Conservation (phyloP, 2,797 vertebrate species). For the Myotis myotis region DNA sequence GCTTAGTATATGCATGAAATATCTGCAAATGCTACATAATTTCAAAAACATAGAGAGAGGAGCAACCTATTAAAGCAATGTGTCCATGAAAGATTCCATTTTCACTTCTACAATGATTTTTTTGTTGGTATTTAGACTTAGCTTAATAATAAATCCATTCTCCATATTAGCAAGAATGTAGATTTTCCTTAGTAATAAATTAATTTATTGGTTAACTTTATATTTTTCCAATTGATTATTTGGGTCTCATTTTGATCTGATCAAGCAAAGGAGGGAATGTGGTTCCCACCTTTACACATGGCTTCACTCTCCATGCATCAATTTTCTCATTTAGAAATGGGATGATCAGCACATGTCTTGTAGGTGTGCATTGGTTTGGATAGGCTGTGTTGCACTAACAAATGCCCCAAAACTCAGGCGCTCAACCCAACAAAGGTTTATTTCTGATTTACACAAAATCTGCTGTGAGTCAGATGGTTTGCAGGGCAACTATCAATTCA, state of each 20-base stretch:
- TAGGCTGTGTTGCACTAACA: neutral
- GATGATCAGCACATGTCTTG: neutral
- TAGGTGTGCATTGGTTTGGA: neutral
- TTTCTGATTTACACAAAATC: neutral
- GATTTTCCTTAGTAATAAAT: neutral
- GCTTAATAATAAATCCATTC: neutral
- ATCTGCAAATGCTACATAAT: neutral
- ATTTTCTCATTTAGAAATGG: neutral
- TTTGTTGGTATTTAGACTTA: conserved; percentile 22
- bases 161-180: neutral
- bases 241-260: conserved; percentile 5
- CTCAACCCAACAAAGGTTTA: neutral
- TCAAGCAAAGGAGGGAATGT: neutral
- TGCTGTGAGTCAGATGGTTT: neutral
- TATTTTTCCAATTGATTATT: neutral
- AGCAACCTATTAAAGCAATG: neutral
- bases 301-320: neutral
- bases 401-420: neutral
- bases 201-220: neutral
- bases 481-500: neutral
- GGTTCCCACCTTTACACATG: neutral
- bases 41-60: neutral
- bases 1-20: neutral
- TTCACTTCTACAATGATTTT: neutral
- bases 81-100: neutral